Percentiles rank a stretch among this genome's conserved stretches.
Evolutionary conservation across 2,888 invertebrate species (phyloP).

Genomic region (Meliscaeva auricollis): DNA sequence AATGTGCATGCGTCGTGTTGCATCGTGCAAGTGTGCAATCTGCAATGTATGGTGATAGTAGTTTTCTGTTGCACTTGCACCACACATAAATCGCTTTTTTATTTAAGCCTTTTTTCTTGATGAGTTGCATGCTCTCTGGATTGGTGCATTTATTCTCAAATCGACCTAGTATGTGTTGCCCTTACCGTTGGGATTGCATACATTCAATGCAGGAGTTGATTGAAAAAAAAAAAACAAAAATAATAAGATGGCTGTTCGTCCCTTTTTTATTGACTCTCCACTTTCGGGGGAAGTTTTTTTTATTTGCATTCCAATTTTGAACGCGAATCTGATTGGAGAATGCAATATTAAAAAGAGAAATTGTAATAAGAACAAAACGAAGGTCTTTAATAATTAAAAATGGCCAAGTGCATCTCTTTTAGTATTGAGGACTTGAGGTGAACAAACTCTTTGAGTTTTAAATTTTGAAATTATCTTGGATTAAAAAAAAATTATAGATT

Average conservation of each 20-base stretch:
- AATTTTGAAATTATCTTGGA: slow-evolving; percentile 43
- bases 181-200: slow-evolving; percentile 39
- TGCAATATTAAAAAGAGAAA: slow-evolving; percentile 32
- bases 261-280: slow-evolving; percentile 43
- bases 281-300: slow-evolving; percentile 38
- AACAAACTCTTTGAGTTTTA: neutral
- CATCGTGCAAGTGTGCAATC: slow-evolving; percentile 66
- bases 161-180: slow-evolving; percentile 3
- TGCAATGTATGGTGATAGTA: neutral
- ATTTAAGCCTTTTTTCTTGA: slow-evolving; percentile 20
- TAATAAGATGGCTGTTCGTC: slow-evolving; percentile 50
- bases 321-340: slow-evolving; percentile 67
- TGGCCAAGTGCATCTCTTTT: slow-evolving; percentile 29
- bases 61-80: slow-evolving; percentile 44
- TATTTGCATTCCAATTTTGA: slow-evolving; percentile 46
- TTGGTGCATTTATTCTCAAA: slow-evolving; percentile 62
- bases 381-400: slow-evolving; percentile 34
- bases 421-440: slow-evolving; percentile 1
- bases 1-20: slow-evolving; percentile 72
- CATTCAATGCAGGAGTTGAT: slow-evolving; percentile 32
- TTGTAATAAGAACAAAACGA: neutral
- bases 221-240: slow-evolving; percentile 19
- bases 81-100: slow-evolving; percentile 1
- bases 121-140: slow-evolving; percentile 68
- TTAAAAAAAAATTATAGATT: no score